phyloP scores from a whole-genome alignment of 1,140 invertebrate genomes.

The Hyles vespertilio region DNA sequence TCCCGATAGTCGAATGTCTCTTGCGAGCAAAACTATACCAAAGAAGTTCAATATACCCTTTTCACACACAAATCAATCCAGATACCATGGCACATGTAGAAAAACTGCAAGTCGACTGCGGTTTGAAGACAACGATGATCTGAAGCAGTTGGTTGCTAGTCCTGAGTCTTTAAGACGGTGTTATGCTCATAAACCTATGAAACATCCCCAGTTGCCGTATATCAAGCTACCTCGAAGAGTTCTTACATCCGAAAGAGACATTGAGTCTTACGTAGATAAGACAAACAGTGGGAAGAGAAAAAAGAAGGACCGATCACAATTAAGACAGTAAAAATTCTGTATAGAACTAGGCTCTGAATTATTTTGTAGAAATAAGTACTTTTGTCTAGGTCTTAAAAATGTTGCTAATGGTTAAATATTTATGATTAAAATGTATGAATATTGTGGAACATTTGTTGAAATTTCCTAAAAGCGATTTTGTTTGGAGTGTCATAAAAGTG shows the following conservation, averaged over 20 bases:
- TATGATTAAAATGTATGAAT: too few species aligned
- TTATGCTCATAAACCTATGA: constrained; percentile 3
- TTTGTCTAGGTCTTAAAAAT: too few species aligned
- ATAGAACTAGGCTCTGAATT: too few species aligned
- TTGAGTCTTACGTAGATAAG: constrained; percentile 27
- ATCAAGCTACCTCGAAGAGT: constrained; percentile 41
- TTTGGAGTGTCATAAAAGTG: too few species aligned
- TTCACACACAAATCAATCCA: constrained; percentile 20
- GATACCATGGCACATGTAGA: constrained; percentile 22
- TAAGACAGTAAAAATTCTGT: too few species aligned
- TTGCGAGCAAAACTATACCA: not conserved
- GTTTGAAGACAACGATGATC: constrained; percentile 7
- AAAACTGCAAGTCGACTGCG: not conserved
- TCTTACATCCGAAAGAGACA: constrained; percentile 38
- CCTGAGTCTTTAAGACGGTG: constrained; percentile 3
- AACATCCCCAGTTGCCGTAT: constrained; percentile 9
- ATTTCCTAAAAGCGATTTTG: too few species aligned
- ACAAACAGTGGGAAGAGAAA: constrained; percentile 1
- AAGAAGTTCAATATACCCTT: constrained; percentile 7
- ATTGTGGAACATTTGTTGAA: too few species aligned
- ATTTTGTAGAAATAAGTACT: too few species aligned
- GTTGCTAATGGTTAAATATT: too few species aligned
- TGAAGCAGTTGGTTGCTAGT: constrained; percentile 6
- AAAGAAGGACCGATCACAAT: too few species aligned
- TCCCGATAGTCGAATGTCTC: not conserved